phyloP scores from a whole-genome alignment of 92 coral and sea anemone genomes.

The Metridium senile region DNA sequence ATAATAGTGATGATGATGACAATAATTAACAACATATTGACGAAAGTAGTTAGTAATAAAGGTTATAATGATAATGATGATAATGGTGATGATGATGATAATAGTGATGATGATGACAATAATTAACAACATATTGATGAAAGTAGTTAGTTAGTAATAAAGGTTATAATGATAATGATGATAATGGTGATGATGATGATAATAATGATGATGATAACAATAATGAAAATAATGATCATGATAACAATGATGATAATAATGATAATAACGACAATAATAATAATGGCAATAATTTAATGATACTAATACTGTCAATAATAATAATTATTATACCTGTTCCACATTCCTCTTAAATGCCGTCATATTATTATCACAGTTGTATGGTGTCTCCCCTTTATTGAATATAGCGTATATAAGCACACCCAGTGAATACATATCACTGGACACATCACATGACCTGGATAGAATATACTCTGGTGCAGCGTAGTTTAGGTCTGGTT shows the following conservation, averaged over 20 bases:
- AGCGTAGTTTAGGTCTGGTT: constrained; percentile 87
- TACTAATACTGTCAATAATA: not conserved
- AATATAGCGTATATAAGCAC: constrained; percentile 87
- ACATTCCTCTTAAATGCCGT: constrained; percentile 86
- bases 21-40: too few species aligned
- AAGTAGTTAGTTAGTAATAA: too few species aligned
- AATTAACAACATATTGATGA: too few species aligned
- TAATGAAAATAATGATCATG: not conserved
- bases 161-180: too few species aligned
- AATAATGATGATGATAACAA: too few species aligned
- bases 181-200: too few species aligned
- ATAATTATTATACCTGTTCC: constrained; percentile 65
- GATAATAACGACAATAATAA: too few species aligned
- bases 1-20: too few species aligned
- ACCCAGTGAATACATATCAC: constrained; percentile 95
- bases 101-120: not conserved
- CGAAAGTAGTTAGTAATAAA: too few species aligned
- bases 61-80: not conserved
- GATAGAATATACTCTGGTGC: constrained; percentile 96
- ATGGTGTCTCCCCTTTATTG: constrained; percentile 85
- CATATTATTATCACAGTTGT: constrained; percentile 84
- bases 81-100: not conserved
- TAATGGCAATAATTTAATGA: too few species aligned
- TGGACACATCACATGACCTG: constrained; percentile 83
- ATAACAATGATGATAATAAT: not conserved